Evolutionary conservation across 2,888 invertebrate genomes (phyloP).

Genomic region (Andrena trimmerana): DNA sequence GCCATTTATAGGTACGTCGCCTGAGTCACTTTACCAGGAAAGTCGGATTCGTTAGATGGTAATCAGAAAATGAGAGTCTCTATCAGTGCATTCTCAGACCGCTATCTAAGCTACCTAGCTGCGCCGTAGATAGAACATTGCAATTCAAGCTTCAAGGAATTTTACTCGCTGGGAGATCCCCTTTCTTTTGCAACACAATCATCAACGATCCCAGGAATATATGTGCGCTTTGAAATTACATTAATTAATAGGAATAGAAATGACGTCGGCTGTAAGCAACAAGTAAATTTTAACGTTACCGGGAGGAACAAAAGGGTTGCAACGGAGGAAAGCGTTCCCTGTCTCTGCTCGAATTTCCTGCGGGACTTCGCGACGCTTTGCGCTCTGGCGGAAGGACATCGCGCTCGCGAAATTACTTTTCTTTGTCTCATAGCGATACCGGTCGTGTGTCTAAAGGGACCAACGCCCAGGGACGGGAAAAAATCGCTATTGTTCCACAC

Average conservation of each 20-base stretch:
- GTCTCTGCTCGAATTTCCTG: constrained; percentile 43
- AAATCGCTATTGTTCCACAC: constrained; percentile 53
- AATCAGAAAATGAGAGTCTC: not conserved
- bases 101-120: too few species aligned
- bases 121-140: not conserved
- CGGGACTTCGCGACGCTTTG: constrained; percentile 24
- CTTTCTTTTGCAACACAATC: not conserved
- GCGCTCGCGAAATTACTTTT: constrained; percentile 54
- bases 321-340: constrained; percentile 22
- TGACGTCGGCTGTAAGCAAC: constrained; percentile 31
- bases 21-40: not conserved
- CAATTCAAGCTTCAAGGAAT: not conserved
- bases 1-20: not conserved
- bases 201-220: not conserved
- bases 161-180: not conserved
- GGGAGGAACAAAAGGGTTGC: constrained; percentile 18
- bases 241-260: too few species aligned
- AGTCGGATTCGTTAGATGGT: not conserved
- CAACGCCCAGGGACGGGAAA: constrained; percentile 28
- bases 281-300: constrained; percentile 42
- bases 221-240: constrained; percentile 9
- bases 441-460: constrained; percentile 16
- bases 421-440: constrained; percentile 43
- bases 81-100: too few species aligned
- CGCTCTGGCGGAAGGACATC: constrained; percentile 30